These are phyloP conservation scores for Tupaia chinensis DNA, from an alignment of 2,113 vertebrate genomes.

Conservation along the genomic window DNA sequence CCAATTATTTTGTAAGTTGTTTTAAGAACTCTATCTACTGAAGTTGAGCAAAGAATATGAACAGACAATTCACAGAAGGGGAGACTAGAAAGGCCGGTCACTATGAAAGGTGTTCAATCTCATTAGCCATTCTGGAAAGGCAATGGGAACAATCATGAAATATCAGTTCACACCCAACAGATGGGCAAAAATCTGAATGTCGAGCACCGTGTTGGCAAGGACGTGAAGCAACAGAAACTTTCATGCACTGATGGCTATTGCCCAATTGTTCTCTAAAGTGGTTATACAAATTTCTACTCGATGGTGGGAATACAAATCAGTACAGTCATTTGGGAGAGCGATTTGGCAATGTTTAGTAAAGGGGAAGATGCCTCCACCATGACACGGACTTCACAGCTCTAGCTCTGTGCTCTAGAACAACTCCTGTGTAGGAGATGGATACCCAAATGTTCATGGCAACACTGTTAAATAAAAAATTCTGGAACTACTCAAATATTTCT, in stretches of 20 bases:
- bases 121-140: background rate
- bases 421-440: no score
- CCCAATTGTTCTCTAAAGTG: background rate
- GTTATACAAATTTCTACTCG: background rate
- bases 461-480: background rate
- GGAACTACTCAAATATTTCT: background rate
- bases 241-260: background rate
- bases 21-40: background rate
- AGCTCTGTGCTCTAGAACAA: background rate
- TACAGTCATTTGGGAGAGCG: background rate
- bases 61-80: background rate
- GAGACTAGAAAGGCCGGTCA: background rate
- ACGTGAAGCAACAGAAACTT: background rate
- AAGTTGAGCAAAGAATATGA: background rate
- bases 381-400: no score
- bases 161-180: background rate
- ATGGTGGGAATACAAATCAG: background rate
- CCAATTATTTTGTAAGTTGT: background rate
- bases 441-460: background rate
- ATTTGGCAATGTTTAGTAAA: background rate
- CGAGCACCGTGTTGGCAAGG: background rate
- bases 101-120: background rate
- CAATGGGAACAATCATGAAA: background rate
- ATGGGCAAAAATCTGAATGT: background rate
- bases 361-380: background rate